Base-by-base conservation (phyloP, 92 coral and sea anemone species). In the Siderastrea radians region DNA sequence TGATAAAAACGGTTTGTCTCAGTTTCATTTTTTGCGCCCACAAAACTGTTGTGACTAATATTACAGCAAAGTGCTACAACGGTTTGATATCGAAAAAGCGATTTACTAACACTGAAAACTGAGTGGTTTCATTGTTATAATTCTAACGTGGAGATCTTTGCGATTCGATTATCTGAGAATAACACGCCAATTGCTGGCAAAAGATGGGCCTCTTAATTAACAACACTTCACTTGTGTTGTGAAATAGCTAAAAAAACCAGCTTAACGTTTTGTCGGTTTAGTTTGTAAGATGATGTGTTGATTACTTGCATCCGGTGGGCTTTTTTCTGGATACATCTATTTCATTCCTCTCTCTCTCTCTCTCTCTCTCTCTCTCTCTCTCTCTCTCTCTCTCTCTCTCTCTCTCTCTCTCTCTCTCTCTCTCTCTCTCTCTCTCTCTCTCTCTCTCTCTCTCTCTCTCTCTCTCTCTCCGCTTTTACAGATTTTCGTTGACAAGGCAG, bases 401-500 rank as follows among this genome's bases (percentile, higher is more conserved):
- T 59, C 11, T 3, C 62, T 58, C 16, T 59, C 11, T 3, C 62
- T 58, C 16, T 59, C 11, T 3, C 62, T 58, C 16, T 59, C 11
- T 3, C 62, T 58, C 16, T 59, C 11, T 3, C 62, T 58, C 16
- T 59, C 11, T 3, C 62, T 58, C 16, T 59, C 11, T 3, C 62
- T 58, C 16, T 59, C 11, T 3, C 62, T 58, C 16, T 59, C 11
- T 3, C 62, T 58, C 16, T 59, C 11, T 3, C 62, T 58, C 16
- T 59, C 11, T 3, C 1, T 54, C 54, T 64, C 45, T 60, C 3
- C 59, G 16, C 46, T 38, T 59, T 46, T 10, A 44, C 90, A 97
- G 99, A 86, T 97, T 79, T 97, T 97, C 71, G 85, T 96, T 57
- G 99, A 97, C 88, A 97, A 94, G 82, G 99, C 99, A 9, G 99